A percentile compares a stretch with the other conserved stretches of the same genome.
Evolutionary conservation across 1,140 invertebrate species (phyloP).

Genomic region (Aphelenchoides besseyi): DNA sequence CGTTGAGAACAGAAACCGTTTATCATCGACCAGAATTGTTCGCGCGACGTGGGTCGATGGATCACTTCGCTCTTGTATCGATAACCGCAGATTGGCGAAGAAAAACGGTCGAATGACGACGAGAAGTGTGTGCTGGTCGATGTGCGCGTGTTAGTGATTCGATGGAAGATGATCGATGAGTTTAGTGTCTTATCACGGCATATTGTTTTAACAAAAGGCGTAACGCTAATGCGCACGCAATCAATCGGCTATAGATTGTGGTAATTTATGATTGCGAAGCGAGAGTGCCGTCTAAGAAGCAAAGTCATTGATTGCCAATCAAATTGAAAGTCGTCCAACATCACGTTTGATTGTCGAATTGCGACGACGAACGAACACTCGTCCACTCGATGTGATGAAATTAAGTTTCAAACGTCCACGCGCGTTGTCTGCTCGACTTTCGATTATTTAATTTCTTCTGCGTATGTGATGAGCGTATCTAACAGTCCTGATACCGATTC

Average conservation of each 20-base stretch:
- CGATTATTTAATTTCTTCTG: background rate
- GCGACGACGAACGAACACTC: too few relatives aligned
- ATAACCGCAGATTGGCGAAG: background rate
- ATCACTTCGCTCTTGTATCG: background rate
- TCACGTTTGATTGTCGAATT: too few relatives aligned
- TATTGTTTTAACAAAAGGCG: background rate
- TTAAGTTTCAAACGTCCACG: background rate
- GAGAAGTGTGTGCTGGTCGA: background rate
- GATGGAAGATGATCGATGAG: background rate
- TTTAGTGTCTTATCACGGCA: background rate
- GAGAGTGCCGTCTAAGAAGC: too few relatives aligned
- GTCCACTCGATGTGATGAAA: background rate
- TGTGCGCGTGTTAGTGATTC: background rate
- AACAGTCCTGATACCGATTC: background rate
- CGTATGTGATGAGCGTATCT: background rate
- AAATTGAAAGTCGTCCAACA: too few relatives aligned
- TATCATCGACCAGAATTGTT: background rate
- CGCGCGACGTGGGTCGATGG: background rate
- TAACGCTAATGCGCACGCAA: background rate
- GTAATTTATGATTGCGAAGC: background rate
- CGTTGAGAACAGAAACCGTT: background rate
- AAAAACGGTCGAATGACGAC: background rate
- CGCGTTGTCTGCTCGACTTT: background rate
- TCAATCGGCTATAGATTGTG: background rate
- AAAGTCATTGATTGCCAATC: too few relatives aligned